Evolutionary conservation across 2,888 invertebrate genomes (phyloP), one percentile per base, ranked within the genome.

Genomic region (Apamea epomidion): DNA sequence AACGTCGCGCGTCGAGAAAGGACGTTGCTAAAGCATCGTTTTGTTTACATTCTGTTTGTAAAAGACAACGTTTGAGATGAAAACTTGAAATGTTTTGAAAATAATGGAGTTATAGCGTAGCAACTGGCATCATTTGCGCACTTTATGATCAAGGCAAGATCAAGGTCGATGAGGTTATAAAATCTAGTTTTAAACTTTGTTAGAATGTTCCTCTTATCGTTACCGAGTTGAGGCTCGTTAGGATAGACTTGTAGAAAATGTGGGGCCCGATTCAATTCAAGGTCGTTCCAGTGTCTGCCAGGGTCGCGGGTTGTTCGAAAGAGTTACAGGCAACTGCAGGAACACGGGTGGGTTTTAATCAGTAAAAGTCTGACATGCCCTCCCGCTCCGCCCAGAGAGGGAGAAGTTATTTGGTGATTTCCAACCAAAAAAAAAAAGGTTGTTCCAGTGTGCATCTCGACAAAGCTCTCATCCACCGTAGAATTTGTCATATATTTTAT

Each of bases 21-120:
- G 37, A 81, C 69, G 18, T 54, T 64, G 25, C 5, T 45, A 45
- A 70, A 54, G 12, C 64, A 74, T 70, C 14, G 0, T 21, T 54
- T 58, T 74, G 10, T 79, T 65, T 32, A 14, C 42, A 68, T 84
- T 74, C n/a, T 16, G 25, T 70, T 72, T 69, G 48, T 29, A 54
- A 75, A 75, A 65, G 7, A 64, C n/a, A 72, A 62, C 14, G n/a
- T 67, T 65, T 3, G 2, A 68, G 1, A 62, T 79, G 21, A 45
- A 62, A 54, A 12, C 21, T 7, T 60, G 5, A 18, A 65, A 60
- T 69, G 79, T 75, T 74, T 85, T 32, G 2, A 74, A 72, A 71
- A 42, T 65, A 48, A 60, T 51, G 21, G 12, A 37, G 64, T 72
- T 71, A 71, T 18, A 25, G 25, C 25, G 6, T 16, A 72, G 62